These are phyloP conservation scores for Brachionichthys hirsutus DNA, from an alignment of 2,113 vertebrate species.

Conservation along the genomic window DNA sequence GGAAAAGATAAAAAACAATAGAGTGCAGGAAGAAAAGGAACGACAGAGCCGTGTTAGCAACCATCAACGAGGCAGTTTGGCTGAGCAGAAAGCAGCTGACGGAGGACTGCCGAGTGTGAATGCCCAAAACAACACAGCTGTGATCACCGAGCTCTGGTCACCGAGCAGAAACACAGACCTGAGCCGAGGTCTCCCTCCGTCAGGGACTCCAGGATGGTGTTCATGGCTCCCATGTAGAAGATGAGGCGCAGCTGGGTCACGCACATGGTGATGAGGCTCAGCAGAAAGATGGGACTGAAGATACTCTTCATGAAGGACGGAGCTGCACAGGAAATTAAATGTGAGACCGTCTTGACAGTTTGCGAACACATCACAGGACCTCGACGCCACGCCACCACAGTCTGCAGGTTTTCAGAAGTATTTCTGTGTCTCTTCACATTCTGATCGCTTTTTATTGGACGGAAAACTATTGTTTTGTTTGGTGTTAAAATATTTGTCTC, in stretches of 20 bases:
- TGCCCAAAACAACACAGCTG: not conserved
- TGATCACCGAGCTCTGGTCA: not conserved
- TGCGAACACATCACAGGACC: not conserved
- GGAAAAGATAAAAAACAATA: conserved; percentile 39
- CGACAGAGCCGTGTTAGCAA: conserved; percentile 44
- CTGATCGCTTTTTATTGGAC: not conserved
- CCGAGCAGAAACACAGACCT: conserved; percentile 71
- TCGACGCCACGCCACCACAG: no score
- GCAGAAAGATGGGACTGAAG: conserved; percentile 93
- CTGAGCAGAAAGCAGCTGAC: conserved; percentile 24
- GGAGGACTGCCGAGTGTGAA: conserved; percentile 3
- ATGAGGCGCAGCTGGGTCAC: conserved; percentile 96
- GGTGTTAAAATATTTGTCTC: no score
- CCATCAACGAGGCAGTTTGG: conserved; percentile 8
- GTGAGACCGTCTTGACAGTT: not conserved
- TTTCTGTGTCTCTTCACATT: not conserved
- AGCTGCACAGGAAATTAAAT: conserved; percentile 46
- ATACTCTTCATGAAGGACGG: conserved; percentile 93
- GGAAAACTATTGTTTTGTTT: conserved; percentile 12
- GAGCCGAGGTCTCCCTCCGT: conserved; percentile 79
- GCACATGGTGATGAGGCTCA: conserved; percentile 98
- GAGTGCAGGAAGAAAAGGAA: conserved; percentile 30
- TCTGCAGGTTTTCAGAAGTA: no score
- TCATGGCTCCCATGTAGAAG: conserved; percentile 99
- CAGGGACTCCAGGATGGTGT: conserved; percentile 90